These are phyloP conservation scores for Porites australiensis DNA, from an alignment of 64 coral and sea anemone genomes.

Conservation along the genomic window DNA sequence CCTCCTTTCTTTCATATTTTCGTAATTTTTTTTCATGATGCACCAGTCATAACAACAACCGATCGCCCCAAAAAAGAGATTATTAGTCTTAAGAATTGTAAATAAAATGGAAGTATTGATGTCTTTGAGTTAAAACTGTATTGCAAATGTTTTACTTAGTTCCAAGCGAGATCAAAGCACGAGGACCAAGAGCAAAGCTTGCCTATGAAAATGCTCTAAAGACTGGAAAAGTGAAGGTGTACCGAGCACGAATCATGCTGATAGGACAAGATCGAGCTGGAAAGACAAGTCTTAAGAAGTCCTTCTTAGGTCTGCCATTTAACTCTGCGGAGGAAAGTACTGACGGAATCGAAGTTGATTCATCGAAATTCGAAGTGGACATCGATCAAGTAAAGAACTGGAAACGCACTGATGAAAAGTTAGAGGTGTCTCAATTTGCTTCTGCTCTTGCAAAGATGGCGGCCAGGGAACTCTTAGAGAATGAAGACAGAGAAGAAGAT, in stretches of 20 bases:
- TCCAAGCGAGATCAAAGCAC: slow-evolving; percentile 33
- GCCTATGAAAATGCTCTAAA: slow-evolving; percentile 30
- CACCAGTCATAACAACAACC: too few species aligned
- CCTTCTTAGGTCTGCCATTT: not conserved
- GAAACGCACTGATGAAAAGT: slow-evolving; percentile 8
- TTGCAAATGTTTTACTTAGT: not conserved
- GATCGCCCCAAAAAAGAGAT: too few species aligned
- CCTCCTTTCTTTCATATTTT: too few species aligned
- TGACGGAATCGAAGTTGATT: slow-evolving; percentile 15
- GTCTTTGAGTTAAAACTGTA: too few species aligned
- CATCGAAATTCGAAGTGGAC: not conserved
- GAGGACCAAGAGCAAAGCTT: slow-evolving; percentile 26
- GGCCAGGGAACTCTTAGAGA: too few species aligned
- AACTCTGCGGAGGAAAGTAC: not conserved
- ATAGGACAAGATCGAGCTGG: slow-evolving; percentile 43
- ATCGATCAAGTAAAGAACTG: slow-evolving; percentile 9
- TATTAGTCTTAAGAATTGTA: too few species aligned
- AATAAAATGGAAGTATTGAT: too few species aligned
- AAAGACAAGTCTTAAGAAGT: slow-evolving; percentile 45
- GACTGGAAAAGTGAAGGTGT: slow-evolving; percentile 19
- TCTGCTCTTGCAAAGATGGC: too few species aligned
- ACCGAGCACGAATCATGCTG: slow-evolving; percentile 32
- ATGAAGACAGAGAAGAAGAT: too few species aligned
- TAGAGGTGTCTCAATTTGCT: too few species aligned
- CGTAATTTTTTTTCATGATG: too few species aligned